These are phyloP conservation scores for Pocillopora meandrina DNA, from an alignment of 92 coral and sea anemone species.

Conservation along the genomic window DNA sequence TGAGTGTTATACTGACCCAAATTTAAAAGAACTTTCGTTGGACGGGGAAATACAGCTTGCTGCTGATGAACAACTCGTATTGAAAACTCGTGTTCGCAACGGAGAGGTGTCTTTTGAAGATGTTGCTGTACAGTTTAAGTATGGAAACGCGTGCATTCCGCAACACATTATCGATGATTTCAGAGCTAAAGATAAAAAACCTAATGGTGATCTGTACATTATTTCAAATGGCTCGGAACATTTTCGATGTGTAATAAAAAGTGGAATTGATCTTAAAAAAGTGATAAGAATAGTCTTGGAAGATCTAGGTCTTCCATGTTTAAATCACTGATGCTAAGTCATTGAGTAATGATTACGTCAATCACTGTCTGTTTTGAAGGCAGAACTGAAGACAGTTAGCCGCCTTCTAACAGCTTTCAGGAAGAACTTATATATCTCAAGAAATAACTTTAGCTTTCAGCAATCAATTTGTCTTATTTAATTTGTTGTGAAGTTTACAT, in stretches of 20 bases:
- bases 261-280: not conserved
- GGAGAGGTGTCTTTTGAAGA: constrained; percentile 2
- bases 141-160: not conserved
- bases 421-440: too few relatives aligned
- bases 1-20: not conserved
- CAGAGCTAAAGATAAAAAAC: not conserved
- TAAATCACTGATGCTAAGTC: too few relatives aligned
- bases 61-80: not conserved
- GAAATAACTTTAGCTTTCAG: too few relatives aligned
- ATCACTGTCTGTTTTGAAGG: too few relatives aligned
- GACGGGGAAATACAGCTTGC: not conserved
- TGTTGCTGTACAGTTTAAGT: not conserved
- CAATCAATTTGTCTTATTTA: too few relatives aligned
- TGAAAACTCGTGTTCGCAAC: not conserved
- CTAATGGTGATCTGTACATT: not conserved
- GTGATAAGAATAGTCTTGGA: too few relatives aligned
- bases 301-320: too few relatives aligned
- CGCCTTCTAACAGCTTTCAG: too few relatives aligned
- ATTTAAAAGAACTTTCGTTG: not conserved
- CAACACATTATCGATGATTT: not conserved
- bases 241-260: not conserved
- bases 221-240: not conserved
- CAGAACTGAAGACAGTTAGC: too few relatives aligned
- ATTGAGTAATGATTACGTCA: too few relatives aligned
- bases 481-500: too few relatives aligned